A percentile compares a stretch with the other conserved stretches of the same genome.
These are phyloP conservation scores for Piscicola geometra DNA, from an alignment of 2,888 invertebrate genomes.

Conservation along the genomic window DNA sequence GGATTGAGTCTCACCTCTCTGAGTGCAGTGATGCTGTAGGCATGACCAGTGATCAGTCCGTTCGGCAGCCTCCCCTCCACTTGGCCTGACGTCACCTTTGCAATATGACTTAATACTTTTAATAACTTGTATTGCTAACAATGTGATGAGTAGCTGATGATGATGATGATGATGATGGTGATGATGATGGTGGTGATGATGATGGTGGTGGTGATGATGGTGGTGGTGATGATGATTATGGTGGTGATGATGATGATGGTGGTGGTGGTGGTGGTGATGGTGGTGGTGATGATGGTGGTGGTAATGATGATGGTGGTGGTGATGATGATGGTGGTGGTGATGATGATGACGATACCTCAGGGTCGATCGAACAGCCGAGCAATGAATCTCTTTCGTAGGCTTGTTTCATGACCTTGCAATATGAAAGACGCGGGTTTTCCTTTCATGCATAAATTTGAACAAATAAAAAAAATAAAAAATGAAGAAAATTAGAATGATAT, in stretches of 20 bases:
- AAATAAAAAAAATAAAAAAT: not conserved
- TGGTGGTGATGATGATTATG: too few species aligned
- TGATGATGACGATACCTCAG: not conserved
- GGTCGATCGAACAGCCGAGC: constrained; percentile 89
- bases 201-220: too few species aligned
- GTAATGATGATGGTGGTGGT: too few species aligned
- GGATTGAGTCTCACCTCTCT: constrained; percentile 63
- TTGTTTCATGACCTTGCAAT: constrained; percentile 63
- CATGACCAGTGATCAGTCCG: constrained; percentile 46
- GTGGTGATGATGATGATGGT: too few species aligned
- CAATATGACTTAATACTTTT: too few species aligned
- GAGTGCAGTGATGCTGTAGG: constrained; percentile 47
- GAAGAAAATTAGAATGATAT: not conserved
- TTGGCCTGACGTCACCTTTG: constrained; percentile 10
- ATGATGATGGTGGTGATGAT: not conserved
- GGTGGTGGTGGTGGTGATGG: too few species aligned
- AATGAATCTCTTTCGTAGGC: constrained; percentile 83
- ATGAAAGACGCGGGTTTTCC: too few species aligned
- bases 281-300: too few species aligned
- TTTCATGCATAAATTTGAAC: not conserved
- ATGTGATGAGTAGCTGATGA: too few species aligned
- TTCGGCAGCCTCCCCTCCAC: constrained; percentile 69
- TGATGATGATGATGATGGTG: constrained; percentile 30
- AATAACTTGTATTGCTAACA: too few species aligned
- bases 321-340: not conserved